A percentile compares a stretch with the other conserved stretches of the same genome.
Conservation (phyloP, 1,140 invertebrate species). For the Tetranychus cinnabarinus region DNA sequence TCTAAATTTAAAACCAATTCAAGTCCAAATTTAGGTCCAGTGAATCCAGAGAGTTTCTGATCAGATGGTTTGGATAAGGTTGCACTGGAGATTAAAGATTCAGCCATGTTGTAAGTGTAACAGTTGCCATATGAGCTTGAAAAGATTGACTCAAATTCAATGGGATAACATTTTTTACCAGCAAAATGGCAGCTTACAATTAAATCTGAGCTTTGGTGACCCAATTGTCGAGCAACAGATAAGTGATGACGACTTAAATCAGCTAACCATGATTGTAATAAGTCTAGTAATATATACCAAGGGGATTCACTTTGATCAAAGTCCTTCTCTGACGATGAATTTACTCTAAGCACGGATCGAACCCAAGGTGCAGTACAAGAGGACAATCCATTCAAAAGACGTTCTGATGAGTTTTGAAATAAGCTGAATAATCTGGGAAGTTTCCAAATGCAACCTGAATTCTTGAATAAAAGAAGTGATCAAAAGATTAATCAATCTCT, state of each 20-base stretch:
- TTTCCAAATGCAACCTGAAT: constrained; percentile 4
- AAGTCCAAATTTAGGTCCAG: constrained; percentile 16
- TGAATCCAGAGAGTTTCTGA: constrained; percentile 4
- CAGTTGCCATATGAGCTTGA: constrained; percentile 10
- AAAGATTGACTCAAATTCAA: constrained; percentile 4
- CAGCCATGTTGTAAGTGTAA: constrained; percentile 8
- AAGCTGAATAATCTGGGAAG: constrained; percentile 3
- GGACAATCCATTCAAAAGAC: neutral
- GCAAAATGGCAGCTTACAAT: constrained; percentile 7
- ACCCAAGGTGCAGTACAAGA: constrained; percentile 8
- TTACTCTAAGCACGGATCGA: neutral
- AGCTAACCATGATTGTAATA: constrained; percentile 6
- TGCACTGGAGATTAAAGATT: too few species aligned
- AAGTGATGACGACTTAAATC: constrained; percentile 5
- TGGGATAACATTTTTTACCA: constrained; percentile 1
- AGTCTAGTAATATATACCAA: constrained; percentile 7
- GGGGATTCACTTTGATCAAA: constrained; percentile 4
- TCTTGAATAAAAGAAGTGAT: neutral
- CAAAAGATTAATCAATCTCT: too few species aligned
- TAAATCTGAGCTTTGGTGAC: constrained; percentile 3
- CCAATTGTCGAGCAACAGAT: constrained; percentile 1
- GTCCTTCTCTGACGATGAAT: neutral
- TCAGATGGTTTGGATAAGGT: too few species aligned
- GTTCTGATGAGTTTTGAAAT: constrained; percentile 2
- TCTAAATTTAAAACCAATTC: constrained; percentile 19